These are phyloP conservation scores for Tachuris rubrigastra DNA, from an alignment of 2,113 vertebrate species.

Conservation along the genomic window DNA sequence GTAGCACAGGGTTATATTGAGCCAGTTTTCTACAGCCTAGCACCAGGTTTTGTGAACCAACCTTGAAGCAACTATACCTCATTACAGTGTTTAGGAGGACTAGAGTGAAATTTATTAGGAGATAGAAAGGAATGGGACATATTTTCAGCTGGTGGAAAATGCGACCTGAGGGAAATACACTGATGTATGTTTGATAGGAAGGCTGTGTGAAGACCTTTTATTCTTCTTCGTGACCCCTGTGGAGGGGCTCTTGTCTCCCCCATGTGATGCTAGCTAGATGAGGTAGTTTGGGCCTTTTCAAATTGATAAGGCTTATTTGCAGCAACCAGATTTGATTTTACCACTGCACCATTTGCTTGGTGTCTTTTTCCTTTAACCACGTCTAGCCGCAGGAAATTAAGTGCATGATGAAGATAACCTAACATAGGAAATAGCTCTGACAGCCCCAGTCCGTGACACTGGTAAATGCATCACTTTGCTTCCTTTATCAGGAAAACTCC, in stretches of 20 bases:
- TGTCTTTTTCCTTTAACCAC: constrained; percentile 42
- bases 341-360: neutral
- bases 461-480: neutral
- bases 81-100: neutral
- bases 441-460: constrained; percentile 44
- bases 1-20: neutral
- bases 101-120: neutral
- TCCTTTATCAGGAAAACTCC: constrained; percentile 50
- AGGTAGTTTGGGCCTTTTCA: neutral
- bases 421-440: constrained; percentile 80
- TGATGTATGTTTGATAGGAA: neutral
- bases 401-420: constrained; percentile 80
- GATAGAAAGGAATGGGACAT: rapidly evolving
- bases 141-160: neutral
- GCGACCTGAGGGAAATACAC: neutral
- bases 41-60: neutral
- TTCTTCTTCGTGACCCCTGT: neutral
- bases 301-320: neutral
- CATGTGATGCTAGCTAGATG: neutral
- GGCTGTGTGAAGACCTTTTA: neutral
- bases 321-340: neutral
- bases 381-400: constrained; percentile 78
- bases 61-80: neutral
- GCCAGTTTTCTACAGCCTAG: neutral
- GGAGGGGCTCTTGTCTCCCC: neutral